These are phyloP conservation scores for Symphodus melops DNA, from an alignment of 2,113 vertebrate species.

Conservation along the genomic window DNA sequence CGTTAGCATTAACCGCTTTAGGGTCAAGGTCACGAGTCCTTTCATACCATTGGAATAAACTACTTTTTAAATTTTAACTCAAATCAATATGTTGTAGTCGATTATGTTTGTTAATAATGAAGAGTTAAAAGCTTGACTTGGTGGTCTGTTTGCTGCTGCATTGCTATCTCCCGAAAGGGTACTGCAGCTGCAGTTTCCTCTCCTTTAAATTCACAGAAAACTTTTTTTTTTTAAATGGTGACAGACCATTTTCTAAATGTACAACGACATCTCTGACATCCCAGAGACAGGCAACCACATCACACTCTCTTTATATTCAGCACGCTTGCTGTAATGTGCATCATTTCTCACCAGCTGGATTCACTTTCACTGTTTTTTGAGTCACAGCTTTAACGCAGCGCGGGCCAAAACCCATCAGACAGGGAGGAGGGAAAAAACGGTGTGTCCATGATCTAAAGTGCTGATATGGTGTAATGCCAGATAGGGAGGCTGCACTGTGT, in stretches of 20 bases:
- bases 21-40: too few relatives aligned
- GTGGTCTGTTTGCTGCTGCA: too few relatives aligned
- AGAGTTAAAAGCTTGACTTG: too few relatives aligned
- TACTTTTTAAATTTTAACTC: too few relatives aligned
- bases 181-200: too few relatives aligned
- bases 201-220: neutral
- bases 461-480: conserved; percentile 65
- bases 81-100: too few relatives aligned
- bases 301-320: neutral
- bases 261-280: neutral
- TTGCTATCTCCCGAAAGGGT: too few relatives aligned
- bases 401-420: conserved; percentile 43
- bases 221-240: neutral
- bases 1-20: too few relatives aligned
- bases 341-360: conserved; percentile 17
- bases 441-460: conserved; percentile 64
- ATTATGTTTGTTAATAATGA: too few relatives aligned
- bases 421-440: conserved; percentile 21
- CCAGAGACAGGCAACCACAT: conserved; percentile 8
- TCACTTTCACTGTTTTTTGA: conserved; percentile 43
- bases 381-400: conserved; percentile 29
- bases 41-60: too few relatives aligned
- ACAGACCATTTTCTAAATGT: neutral
- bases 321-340: neutral
- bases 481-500: conserved; percentile 56